Conservation (phyloP, 1,140 invertebrate species). For the Listronotus oregonensis region DNA sequence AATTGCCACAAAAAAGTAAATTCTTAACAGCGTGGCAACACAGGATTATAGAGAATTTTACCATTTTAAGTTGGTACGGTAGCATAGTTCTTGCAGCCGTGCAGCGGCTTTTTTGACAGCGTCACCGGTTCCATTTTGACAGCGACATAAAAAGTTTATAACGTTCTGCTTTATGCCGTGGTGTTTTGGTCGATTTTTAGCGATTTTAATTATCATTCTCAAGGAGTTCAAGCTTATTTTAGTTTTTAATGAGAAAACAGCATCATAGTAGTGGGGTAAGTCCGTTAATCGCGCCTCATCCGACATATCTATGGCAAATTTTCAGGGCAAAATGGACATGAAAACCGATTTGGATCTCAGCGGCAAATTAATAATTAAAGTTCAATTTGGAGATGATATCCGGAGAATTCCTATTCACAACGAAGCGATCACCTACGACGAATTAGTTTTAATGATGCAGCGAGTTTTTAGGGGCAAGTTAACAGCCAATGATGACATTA, state of each 20-base stretch:
- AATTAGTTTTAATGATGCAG: constrained; percentile 79
- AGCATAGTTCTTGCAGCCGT: background rate
- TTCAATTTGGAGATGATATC: constrained; percentile 73
- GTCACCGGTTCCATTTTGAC: constrained; percentile 27
- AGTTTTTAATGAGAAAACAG: constrained; percentile 37
- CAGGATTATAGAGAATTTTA: too few relatives aligned
- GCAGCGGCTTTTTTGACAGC: constrained; percentile 13
- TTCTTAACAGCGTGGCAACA: too few relatives aligned
- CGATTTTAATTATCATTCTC: constrained; percentile 34
- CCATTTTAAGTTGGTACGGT: background rate
- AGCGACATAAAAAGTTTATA: constrained; percentile 33
- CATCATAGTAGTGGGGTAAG: constrained; percentile 33
- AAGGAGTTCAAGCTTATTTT: constrained; percentile 25
- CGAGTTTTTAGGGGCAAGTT: constrained; percentile 72
- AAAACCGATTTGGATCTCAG: constrained; percentile 54
- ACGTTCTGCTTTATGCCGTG: constrained; percentile 33
- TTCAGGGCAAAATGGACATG: constrained; percentile 48
- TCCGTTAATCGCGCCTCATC: constrained; percentile 8
- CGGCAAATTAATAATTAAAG: constrained; percentile 61
- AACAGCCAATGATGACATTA: constrained; percentile 69
- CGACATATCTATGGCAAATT: constrained; percentile 7
- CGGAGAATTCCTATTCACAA: constrained; percentile 76
- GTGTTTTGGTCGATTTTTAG: constrained; percentile 40
- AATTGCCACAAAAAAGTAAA: too few relatives aligned
- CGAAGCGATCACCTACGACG: constrained; percentile 79